Base-by-base conservation (phyloP, 2,797 vertebrate genomes). In the Scolopax bukidnonensis region DNA sequence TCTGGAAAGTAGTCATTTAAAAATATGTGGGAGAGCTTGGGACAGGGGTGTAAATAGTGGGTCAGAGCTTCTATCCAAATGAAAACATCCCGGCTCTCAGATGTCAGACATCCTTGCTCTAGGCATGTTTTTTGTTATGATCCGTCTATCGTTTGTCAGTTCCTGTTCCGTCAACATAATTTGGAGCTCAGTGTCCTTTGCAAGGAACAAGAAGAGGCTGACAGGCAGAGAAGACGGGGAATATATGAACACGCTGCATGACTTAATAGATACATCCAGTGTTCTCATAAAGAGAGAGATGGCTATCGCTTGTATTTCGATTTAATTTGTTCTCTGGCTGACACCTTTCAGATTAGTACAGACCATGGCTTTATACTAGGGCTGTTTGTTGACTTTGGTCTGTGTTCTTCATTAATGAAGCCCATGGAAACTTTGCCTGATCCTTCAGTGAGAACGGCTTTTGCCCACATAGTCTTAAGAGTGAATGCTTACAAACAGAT, bases 81-180 rank as follows among this genome's bases (percentile, higher is more conserved):
- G 68, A 93, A 90, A 95, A 82, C 81, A 95, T 87, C 77, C 48
- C 73, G 28, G 40, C 78, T 93, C 90, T 90, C 84, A 70, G 71
- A 84, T 90, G 63, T 89, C 70, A 73, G 80, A 70, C 68, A 50
- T 82, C 86, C 67, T 90, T 90, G 94, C 84, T 94, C 33, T 77
- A 93, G 94, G 90, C 84, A 73, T 92, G 80, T 63, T 84, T 94
- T 93, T 91, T 96, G 87, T 95, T 94, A 83, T 87, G 92, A 94
- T 83, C 79, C 57, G 19, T 91, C 84, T 86, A 61, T 95, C 21
- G 1, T 91, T 85, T 77, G 59, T 93, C 89, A 7, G 24, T 95
- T 96, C 89, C 45, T 82, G 85, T 91, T 94, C 77, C 8, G 5
- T 85, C 85, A 90, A 65, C 45, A 43, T 88, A 60, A 60, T 82